Percentiles rank a stretch among this genome's conserved stretches.
Conservation (phyloP, 2,113 vertebrate genomes). For the Rattus norvegicus region DNA sequence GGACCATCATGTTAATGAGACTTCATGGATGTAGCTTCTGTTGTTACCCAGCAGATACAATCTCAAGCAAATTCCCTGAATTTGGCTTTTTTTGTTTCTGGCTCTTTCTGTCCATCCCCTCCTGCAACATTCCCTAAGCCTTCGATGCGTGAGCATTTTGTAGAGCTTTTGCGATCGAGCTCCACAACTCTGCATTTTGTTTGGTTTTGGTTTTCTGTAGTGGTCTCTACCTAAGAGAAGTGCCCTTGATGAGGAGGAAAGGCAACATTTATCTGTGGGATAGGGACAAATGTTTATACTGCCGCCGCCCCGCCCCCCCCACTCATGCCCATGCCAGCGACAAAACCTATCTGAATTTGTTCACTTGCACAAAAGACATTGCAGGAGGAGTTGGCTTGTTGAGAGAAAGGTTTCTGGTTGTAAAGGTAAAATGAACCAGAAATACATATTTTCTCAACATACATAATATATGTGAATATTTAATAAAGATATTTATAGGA, state of each 20-base stretch:
- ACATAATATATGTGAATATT: neutral
- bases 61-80: neutral
- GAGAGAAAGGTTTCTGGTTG: neutral
- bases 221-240: neutral
- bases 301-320: neutral
- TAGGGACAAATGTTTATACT: neutral
- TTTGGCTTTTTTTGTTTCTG: neutral
- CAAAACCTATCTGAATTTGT: neutral
- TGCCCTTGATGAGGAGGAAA: neutral
- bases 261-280: neutral
- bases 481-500: neutral
- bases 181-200: neutral
- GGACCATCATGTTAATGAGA: neutral
- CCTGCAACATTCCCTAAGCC: neutral
- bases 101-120: neutral
- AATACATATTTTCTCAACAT: no score
- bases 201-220: neutral
- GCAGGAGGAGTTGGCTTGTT: neutral
- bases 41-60: neutral
- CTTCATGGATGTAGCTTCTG: neutral
- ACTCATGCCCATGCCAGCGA: neutral
- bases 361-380: neutral
- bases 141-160: neutral
- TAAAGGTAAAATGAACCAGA: neutral
- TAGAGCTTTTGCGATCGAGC: neutral